Conservation (phyloP, 1,140 invertebrate genomes). For the Scaptomyza graminum region DNA sequence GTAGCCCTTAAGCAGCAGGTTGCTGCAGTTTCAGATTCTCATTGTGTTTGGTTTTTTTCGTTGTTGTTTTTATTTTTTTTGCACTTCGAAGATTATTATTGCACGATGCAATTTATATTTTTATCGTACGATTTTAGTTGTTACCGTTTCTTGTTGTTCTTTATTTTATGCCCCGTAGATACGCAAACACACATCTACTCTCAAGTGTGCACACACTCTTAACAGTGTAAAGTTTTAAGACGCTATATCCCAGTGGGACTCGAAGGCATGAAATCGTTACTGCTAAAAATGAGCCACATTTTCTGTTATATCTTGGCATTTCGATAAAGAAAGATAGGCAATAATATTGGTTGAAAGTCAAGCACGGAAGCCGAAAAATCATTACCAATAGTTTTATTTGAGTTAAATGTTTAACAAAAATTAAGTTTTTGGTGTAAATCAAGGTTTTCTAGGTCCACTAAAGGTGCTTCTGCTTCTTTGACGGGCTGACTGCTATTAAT, state of each 20-base stretch:
- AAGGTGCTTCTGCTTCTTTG: no score
- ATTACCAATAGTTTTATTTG: no score
- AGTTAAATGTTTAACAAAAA: no score
- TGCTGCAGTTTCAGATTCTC: slow-evolving; percentile 55
- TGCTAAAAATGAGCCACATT: no score
- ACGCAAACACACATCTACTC: neutral
- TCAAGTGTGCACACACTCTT: neutral
- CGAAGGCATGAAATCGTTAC: neutral
- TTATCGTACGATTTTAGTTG: slow-evolving; percentile 78
- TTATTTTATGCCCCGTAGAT: slow-evolving; percentile 66
- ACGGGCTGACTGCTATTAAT: no score
- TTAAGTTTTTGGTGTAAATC: no score
- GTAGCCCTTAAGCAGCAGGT: neutral
- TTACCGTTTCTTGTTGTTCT: slow-evolving; percentile 70
- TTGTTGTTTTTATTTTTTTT: slow-evolving; percentile 71
- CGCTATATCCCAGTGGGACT: slow-evolving; percentile 12
- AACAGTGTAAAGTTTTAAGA: neutral
- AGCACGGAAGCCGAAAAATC: no score
- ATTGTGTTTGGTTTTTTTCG: slow-evolving; percentile 34
- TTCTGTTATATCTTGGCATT: no score
- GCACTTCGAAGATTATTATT: slow-evolving; percentile 80
- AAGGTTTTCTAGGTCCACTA: no score
- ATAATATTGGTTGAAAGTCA: no score
- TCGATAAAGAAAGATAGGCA: no score
- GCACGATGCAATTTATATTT: slow-evolving; percentile 81